phyloP scores from a whole-genome alignment of 2,888 invertebrate genomes.

The Empis livida region DNA sequence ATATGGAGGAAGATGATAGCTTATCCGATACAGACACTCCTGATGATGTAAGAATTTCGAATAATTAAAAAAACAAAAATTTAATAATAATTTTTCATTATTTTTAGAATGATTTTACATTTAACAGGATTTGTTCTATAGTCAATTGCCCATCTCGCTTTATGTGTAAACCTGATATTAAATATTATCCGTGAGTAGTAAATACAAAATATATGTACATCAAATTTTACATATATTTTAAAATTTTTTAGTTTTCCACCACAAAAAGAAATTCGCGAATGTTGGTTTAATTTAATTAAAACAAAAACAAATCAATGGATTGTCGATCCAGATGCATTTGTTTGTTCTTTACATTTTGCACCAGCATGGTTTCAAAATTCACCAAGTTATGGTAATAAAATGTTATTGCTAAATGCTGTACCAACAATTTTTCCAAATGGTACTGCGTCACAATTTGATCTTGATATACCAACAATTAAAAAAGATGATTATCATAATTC shows the following conservation, averaged over 20 bases:
- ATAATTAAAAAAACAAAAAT: neutral
- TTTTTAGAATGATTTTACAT: neutral
- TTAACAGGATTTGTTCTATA: neutral
- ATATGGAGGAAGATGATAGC: neutral
- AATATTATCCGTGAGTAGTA: neutral
- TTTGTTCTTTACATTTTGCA: neutral
- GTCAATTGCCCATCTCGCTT: neutral
- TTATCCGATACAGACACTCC: neutral
- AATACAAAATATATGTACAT: neutral
- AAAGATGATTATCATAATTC: neutral
- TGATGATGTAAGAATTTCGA: neutral
- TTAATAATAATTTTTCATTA: neutral
- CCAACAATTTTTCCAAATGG: neutral
- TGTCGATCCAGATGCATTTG: neutral
- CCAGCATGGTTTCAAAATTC: neutral
- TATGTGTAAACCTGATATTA: neutral
- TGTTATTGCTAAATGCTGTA: neutral
- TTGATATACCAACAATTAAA: neutral
- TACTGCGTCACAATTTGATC: neutral
- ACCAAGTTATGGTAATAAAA: neutral
- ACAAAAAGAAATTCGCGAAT: neutral
- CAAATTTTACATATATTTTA: no score
- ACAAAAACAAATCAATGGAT: neutral
- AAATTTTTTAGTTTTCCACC: neutral
- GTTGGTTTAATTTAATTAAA: neutral